These are phyloP conservation scores for Psophia crepitans DNA, from an alignment of 2,113 vertebrate species.

Conservation along the genomic window DNA sequence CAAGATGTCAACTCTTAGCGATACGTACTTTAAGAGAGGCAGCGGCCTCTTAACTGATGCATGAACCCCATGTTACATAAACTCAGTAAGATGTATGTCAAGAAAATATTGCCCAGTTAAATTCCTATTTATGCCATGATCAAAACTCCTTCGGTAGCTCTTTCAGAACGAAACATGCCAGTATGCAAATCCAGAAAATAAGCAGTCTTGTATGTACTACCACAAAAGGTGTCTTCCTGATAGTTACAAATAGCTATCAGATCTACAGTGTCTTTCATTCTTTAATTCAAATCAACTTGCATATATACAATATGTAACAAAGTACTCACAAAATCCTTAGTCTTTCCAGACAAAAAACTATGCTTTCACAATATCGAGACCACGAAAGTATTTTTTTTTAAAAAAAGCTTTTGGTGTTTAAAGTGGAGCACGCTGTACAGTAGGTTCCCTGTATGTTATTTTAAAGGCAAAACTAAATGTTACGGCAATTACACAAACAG, in stretches of 20 bases:
- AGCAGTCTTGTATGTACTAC: constrained; percentile 42
- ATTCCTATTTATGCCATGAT: constrained; percentile 57
- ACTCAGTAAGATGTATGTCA: constrained; percentile 48
- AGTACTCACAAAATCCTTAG: constrained; percentile 57
- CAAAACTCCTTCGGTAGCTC: constrained; percentile 73
- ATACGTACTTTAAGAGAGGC: constrained; percentile 56
- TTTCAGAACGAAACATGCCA: constrained; percentile 67
- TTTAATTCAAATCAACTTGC: constrained; percentile 8
- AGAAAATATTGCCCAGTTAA: constrained; percentile 69
- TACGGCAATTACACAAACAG: constrained; percentile 26
- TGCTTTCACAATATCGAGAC: constrained; percentile 31
- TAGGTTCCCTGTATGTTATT: constrained; percentile 28
- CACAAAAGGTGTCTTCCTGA: constrained; percentile 45
- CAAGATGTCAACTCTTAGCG: constrained; percentile 39
- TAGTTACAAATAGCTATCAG: constrained; percentile 3
- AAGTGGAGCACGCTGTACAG: constrained; percentile 36
- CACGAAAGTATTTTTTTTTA: background rate
- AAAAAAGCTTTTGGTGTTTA: background rate
- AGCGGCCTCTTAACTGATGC: constrained; percentile 48
- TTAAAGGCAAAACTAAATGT: constrained; percentile 62
- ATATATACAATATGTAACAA: constrained; percentile 64
- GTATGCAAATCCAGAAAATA: constrained; percentile 56
- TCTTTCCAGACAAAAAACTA: constrained; percentile 58
- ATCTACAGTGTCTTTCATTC: constrained; percentile 15
- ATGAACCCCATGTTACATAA: constrained; percentile 63